These are phyloP conservation scores for Bombus soroeensis DNA, from an alignment of 1,140 invertebrate genomes.

Conservation along the genomic window DNA sequence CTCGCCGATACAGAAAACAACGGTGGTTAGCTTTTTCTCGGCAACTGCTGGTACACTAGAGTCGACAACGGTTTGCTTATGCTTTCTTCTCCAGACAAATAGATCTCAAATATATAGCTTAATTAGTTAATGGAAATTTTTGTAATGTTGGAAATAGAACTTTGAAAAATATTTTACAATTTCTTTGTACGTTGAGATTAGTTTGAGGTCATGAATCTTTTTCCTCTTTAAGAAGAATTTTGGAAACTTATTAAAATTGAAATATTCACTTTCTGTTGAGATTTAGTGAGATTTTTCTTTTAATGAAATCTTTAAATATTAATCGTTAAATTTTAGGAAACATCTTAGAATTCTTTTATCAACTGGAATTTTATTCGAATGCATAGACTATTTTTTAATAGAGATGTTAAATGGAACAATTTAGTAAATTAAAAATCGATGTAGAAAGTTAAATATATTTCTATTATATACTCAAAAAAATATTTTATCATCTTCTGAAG, in stretches of 20 bases:
- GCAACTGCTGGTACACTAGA: background rate
- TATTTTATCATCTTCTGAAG: background rate
- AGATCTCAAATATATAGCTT: background rate
- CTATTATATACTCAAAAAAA: background rate
- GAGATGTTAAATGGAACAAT: background rate
- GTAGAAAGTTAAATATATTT: too few species aligned
- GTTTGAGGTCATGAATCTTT: background rate
- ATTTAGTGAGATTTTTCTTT: too few species aligned
- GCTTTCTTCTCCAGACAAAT: background rate
- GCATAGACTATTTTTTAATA: background rate
- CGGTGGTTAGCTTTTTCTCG: constrained; percentile 9
- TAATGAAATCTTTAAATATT: too few species aligned
- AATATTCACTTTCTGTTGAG: too few species aligned
- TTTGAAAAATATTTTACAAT: background rate
- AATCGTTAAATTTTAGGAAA: too few species aligned
- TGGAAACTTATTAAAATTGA: too few species aligned
- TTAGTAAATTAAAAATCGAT: background rate
- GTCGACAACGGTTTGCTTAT: background rate
- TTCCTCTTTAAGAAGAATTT: background rate
- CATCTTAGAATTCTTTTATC: background rate
- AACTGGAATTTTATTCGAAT: background rate
- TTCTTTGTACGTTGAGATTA: background rate
- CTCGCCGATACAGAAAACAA: constrained; percentile 8
- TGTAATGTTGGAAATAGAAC: background rate
- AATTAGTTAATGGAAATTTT: background rate